Conservation (phyloP, 2,888 invertebrate species). For the Chouioia cunea region DNA sequence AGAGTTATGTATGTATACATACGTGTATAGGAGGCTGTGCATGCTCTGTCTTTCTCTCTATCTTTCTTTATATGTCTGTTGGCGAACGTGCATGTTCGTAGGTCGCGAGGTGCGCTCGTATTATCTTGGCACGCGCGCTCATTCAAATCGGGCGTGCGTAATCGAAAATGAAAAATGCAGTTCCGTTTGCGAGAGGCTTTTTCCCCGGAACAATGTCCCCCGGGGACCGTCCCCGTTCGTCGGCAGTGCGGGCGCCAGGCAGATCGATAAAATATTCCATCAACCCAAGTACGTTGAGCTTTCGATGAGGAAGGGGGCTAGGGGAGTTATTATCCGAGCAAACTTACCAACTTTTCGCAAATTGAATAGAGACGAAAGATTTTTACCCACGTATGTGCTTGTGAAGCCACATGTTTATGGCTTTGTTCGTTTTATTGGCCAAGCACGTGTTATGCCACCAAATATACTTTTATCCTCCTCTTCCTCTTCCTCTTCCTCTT, state of each 20-base stretch:
- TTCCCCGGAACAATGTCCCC: slow-evolving; percentile 28
- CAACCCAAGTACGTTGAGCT: slow-evolving; percentile 18
- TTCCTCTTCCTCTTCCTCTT: background rate
- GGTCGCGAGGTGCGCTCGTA: slow-evolving; percentile 2
- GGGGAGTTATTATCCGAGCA: slow-evolving; percentile 22
- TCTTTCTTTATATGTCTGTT: no score
- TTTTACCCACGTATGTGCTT: slow-evolving; percentile 6
- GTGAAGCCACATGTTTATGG: background rate
- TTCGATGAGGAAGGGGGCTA: background rate
- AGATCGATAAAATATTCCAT: slow-evolving; percentile 42
- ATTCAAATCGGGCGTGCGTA: slow-evolving; percentile 29
- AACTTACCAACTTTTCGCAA: slow-evolving; percentile 30
- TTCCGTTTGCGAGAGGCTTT: slow-evolving; percentile 7
- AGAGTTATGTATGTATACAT: background rate
- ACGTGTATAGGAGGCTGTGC: no score
- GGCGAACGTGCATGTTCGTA: background rate
- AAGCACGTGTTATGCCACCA: no score
- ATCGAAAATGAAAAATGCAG: slow-evolving; percentile 44
- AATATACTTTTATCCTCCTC: slow-evolving; percentile 24
- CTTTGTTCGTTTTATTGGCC: background rate
- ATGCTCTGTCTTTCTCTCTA: no score
- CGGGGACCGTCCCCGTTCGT: slow-evolving; percentile 3
- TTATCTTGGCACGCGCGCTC: slow-evolving; percentile 17
- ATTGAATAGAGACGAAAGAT: slow-evolving; percentile 38
- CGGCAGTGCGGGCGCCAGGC: background rate